Evolutionary conservation across 2,797 vertebrate genomes (phyloP), one percentile per base, ranked within the genome.

Genomic region (Eulemur coronatus): DNA sequence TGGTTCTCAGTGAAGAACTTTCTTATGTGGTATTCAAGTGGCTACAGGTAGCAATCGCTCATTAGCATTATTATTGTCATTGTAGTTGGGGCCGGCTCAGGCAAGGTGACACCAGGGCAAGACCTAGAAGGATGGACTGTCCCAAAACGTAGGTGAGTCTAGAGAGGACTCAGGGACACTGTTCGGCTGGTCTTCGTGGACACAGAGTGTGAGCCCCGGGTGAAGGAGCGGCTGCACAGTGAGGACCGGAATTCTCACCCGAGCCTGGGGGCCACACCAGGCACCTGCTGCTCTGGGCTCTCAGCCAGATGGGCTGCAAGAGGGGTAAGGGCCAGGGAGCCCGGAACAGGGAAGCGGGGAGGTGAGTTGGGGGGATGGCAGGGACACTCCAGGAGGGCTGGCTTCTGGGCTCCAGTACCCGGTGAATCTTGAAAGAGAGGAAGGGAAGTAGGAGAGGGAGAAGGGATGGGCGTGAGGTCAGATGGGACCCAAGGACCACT

Each of bases 121-220:
- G 72, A 28, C 18, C 33, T 61, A 35, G 76, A 35, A 63, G 78
- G 61, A 63, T 0, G 6, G 20, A 12, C 43, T 3, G 6, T 43
- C 52, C 57, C 13, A 17, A 28, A 28, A 24, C 15, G 12, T 0
- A 35, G 55, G 48, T 4, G 13, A 41, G 48, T 22, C 3, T 2
- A 38, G 38, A 69, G 61, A 63, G 28, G 18, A 6, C 43, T 12
- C 3, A 4, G 67, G 73, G 41, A 59, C 85, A 41, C 26, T 5
- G 0, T 38, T 41, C 1, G 11, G 26, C 7, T 20, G 38, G 48
- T 46, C 63, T 78, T 46, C 4, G 0, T 6, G 61, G 46, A 67
- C 91, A 35, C 0, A 0, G 15, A 75, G 46, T 14, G 35, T 10
- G 43, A 72, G 63, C 46, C 35, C 67, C 0, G 0, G n/a, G 17